Conservation (phyloP, 2,797 vertebrate genomes). For the Macrochelys suwanniensis region DNA sequence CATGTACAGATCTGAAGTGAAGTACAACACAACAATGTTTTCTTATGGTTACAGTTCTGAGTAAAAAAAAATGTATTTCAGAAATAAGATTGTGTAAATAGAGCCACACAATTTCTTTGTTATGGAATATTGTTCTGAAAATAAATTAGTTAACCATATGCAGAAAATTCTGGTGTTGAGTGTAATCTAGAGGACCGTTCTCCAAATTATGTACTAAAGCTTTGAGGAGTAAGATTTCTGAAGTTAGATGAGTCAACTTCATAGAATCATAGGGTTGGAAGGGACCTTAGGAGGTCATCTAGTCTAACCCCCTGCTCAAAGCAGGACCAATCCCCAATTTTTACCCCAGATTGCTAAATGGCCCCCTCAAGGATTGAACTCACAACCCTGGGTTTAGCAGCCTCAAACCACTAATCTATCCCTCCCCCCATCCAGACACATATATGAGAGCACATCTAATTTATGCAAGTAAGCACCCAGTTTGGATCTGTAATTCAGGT, state of each 20-base stretch:
- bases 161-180: constrained; percentile 40
- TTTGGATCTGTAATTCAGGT: background rate
- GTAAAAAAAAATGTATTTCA: background rate
- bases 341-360: no score
- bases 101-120: constrained; percentile 1
- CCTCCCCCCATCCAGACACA: background rate
- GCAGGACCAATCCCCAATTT: no score
- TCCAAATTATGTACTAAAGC: background rate
- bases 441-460: background rate
- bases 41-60: background rate
- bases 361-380: no score
- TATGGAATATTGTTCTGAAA: constrained; percentile 3
- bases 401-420: no score
- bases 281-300: no score
- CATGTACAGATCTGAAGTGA: constrained; percentile 25
- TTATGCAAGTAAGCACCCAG: accelerated
- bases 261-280: no score
- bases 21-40: constrained; percentile 2
- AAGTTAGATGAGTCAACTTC: background rate
- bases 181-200: background rate
- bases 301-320: no score
- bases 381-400: no score
- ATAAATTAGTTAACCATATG: constrained; percentile 18
- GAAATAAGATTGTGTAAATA: background rate
- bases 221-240: background rate